phyloP scores from a whole-genome alignment of 2,797 vertebrate species.

The Myripristis murdjan region DNA sequence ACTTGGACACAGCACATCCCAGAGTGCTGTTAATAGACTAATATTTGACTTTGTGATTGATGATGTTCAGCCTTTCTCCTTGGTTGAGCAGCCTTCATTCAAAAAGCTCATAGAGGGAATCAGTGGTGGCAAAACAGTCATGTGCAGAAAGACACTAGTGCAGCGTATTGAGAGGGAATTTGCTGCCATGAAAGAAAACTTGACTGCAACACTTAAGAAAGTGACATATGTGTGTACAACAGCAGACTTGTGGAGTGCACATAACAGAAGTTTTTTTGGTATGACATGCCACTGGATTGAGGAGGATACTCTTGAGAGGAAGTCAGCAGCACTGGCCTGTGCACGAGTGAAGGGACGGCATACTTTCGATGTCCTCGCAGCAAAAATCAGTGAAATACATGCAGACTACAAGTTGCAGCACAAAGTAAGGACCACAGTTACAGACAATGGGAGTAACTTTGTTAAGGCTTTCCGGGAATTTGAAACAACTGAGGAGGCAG shows the following conservation, averaged over 20 bases:
- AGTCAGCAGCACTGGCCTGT: conserved; percentile 23
- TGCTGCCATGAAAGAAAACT: too few relatives aligned
- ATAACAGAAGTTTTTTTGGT: conserved; percentile 11
- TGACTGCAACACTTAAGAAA: too few relatives aligned
- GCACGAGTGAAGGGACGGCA: conserved; percentile 22
- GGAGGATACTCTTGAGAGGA: neutral
- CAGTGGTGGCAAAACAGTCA: too few relatives aligned
- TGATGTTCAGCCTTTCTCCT: too few relatives aligned
- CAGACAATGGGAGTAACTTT: neutral
- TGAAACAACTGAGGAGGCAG: neutral
- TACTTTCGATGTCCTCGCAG: conserved; percentile 28
- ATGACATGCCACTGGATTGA: conserved; percentile 32
- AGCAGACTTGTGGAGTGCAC: conserved; percentile 30
- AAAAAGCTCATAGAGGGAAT: too few relatives aligned
- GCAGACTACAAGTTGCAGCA: neutral
- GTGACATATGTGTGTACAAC: neutral
- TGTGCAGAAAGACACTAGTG: too few relatives aligned
- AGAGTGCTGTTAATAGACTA: too few relatives aligned
- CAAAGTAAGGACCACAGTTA: conserved; percentile 1
- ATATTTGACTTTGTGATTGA: too few relatives aligned
- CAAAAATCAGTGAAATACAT: conserved; percentile 24
- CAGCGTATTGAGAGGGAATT: too few relatives aligned
- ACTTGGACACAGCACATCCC: too few relatives aligned
- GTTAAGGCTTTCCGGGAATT: neutral
- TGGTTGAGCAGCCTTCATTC: too few relatives aligned